These are phyloP conservation scores for Arbacia lixula DNA, from an alignment of 53 echinoderm and acorn worm genomes.

Conservation along the genomic window DNA sequence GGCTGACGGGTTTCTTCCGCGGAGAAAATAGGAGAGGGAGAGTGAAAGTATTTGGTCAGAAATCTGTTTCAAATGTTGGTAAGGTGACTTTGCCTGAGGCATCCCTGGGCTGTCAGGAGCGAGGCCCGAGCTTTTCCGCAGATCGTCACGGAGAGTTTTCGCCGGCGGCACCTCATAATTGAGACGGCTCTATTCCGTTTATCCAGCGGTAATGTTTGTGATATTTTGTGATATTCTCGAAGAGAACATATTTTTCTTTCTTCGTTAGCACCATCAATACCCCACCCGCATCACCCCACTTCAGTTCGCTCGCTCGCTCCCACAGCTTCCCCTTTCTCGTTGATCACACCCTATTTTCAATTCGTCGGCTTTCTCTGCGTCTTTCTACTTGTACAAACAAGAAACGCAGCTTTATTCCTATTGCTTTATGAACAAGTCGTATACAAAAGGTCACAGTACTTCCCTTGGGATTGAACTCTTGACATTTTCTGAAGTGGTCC, in stretches of 20 bases:
- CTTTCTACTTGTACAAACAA: too few species aligned
- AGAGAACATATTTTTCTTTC: slow-evolving; percentile 33
- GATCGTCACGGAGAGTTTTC: slow-evolving; percentile 50
- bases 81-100: slow-evolving; percentile 34
- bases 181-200: slow-evolving; percentile 52
- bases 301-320: neutral
- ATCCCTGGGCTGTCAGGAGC: neutral
- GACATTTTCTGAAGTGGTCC: too few species aligned
- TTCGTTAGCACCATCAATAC: neutral
- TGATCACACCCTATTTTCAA: neutral
- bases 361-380: too few species aligned
- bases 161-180: slow-evolving; percentile 48
- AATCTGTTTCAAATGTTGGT: slow-evolving; percentile 55
- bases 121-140: neutral
- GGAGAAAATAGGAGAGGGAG: neutral
- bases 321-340: neutral
- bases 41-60: slow-evolving; percentile 25
- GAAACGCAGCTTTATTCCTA: too few species aligned
- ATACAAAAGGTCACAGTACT: too few species aligned
- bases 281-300: slow-evolving; percentile 4
- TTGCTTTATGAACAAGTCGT: too few species aligned
- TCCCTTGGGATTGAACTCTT: too few species aligned
- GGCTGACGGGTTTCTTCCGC: too few species aligned
- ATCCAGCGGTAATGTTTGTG: slow-evolving; percentile 54
- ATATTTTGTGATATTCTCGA: slow-evolving; percentile 43